Conservation (phyloP, 2,888 invertebrate genomes). For the Volucella inflata region DNA sequence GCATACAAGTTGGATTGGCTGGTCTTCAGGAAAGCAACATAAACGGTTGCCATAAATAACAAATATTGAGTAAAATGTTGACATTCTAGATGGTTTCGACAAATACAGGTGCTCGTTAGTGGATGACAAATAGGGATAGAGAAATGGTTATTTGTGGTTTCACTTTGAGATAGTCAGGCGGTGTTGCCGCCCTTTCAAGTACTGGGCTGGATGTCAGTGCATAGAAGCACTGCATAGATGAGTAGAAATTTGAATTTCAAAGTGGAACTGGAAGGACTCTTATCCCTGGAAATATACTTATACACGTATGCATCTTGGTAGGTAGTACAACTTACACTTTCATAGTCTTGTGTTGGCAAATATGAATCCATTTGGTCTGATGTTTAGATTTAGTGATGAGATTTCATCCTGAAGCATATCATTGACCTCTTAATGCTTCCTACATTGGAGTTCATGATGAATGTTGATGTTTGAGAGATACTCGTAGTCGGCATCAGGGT, state of each 20-base stretch:
- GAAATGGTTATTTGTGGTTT: not conserved
- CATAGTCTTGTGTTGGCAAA: no score
- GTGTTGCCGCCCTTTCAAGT: no score
- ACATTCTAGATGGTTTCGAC: slow-evolving; percentile 35
- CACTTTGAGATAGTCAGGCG: not conserved
- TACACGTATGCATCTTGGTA: no score
- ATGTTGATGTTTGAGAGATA: no score
- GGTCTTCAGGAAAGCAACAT: slow-evolving; percentile 23
- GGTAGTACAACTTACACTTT: no score
- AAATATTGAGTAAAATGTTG: slow-evolving; percentile 51
- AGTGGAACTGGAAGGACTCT: not conserved
- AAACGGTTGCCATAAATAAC: slow-evolving; percentile 48
- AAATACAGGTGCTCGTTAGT: slow-evolving; percentile 25
- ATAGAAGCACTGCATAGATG: not conserved
- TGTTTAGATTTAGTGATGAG: no score
- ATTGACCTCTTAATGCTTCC: no score
- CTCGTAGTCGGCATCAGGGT: no score
- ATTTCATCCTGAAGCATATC: no score
- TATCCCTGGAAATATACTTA: no score
- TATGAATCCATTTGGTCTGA: no score
- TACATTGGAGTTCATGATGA: no score
- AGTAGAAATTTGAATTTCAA: slow-evolving; percentile 33
- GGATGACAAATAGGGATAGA: slow-evolving; percentile 12
- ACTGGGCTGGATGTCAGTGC: not conserved
- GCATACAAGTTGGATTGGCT: not conserved